Evolutionary conservation across 2,797 vertebrate genomes (phyloP).

Genomic region (Typhlichthys subterraneus): DNA sequence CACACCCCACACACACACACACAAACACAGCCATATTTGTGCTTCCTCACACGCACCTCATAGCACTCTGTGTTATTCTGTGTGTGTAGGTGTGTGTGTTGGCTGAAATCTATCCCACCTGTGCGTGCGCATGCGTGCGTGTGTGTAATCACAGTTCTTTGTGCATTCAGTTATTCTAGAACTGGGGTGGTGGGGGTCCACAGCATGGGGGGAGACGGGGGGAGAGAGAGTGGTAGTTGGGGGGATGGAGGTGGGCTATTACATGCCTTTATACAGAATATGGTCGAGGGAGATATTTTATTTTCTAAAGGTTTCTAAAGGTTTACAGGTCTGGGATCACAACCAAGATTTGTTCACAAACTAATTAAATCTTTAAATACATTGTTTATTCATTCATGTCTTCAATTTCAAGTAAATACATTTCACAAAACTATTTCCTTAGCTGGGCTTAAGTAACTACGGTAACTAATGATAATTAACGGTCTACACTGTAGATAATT

Average conservation of each 20-base stretch:
- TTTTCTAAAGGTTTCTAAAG: too few relatives aligned
- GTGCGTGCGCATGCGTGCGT: not conserved
- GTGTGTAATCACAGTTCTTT: slow-evolving; percentile 47
- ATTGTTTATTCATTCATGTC: too few relatives aligned
- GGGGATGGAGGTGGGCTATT: not conserved
- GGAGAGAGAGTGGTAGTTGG: not conserved
- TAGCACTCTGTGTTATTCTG: slow-evolving; percentile 14
- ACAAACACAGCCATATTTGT: slow-evolving; percentile 34
- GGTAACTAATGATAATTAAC: too few relatives aligned
- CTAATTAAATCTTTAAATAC: too few relatives aligned
- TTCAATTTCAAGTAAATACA: too few relatives aligned
- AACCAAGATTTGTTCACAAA: too few relatives aligned
- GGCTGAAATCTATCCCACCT: not conserved
- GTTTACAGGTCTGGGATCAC: too few relatives aligned
- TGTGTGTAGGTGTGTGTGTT: slow-evolving; percentile 10
- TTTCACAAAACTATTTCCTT: too few relatives aligned
- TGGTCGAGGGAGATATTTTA: too few relatives aligned
- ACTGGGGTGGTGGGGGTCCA: slow-evolving; percentile 20
- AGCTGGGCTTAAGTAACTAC: too few relatives aligned
- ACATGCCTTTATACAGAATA: too few relatives aligned
- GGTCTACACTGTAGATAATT: too few relatives aligned
- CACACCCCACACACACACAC: not conserved
- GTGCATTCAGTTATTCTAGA: slow-evolving; percentile 34
- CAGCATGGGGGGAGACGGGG: not conserved
- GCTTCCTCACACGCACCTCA: slow-evolving; percentile 5